Evolutionary conservation across 2,888 invertebrate species (phyloP).

Genomic region (Colostygia pectinataria): DNA sequence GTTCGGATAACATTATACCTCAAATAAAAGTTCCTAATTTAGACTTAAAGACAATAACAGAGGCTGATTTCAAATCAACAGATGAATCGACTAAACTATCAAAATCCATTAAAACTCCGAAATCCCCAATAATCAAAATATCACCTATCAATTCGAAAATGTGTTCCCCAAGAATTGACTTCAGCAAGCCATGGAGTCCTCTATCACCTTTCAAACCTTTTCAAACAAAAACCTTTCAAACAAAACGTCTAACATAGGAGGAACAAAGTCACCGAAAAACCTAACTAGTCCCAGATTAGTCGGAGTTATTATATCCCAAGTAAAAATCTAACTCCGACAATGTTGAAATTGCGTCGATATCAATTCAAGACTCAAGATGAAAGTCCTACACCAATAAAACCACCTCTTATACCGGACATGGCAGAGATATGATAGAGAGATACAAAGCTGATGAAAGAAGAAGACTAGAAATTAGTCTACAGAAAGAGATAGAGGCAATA

Average conservation of each 20-base stretch:
- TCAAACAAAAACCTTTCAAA: no score
- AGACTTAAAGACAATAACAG: constrained; percentile 61
- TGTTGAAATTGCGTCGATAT: constrained; percentile 74
- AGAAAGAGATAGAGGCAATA: constrained; percentile 79
- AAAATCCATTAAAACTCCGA: constrained; percentile 46
- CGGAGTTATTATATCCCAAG: constrained; percentile 74
- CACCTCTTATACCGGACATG: constrained; percentile 68
- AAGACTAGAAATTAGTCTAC: constrained; percentile 66
- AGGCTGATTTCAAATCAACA: constrained; percentile 55
- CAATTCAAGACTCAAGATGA: constrained; percentile 73
- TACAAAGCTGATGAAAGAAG: constrained; percentile 69
- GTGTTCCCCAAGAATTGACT: constrained; percentile 47
- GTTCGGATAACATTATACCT: constrained; percentile 55
- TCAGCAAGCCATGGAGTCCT: constrained; percentile 65
- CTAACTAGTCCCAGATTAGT: constrained; percentile 68
- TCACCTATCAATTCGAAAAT: constrained; percentile 49
- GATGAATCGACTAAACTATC: constrained; percentile 44
- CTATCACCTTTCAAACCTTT: constrained; percentile 65
- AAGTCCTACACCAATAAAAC: constrained; percentile 57
- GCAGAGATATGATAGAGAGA: constrained; percentile 69
- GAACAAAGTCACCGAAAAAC: constrained; percentile 66
- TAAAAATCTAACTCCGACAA: constrained; percentile 71
- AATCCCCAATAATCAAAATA: constrained; percentile 59
- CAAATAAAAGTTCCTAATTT: constrained; percentile 71
- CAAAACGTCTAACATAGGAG: constrained; percentile 58